Evolutionary conservation across 2,113 vertebrate species (phyloP).

Genomic region (Dolichallabes microphthalmus): DNA sequence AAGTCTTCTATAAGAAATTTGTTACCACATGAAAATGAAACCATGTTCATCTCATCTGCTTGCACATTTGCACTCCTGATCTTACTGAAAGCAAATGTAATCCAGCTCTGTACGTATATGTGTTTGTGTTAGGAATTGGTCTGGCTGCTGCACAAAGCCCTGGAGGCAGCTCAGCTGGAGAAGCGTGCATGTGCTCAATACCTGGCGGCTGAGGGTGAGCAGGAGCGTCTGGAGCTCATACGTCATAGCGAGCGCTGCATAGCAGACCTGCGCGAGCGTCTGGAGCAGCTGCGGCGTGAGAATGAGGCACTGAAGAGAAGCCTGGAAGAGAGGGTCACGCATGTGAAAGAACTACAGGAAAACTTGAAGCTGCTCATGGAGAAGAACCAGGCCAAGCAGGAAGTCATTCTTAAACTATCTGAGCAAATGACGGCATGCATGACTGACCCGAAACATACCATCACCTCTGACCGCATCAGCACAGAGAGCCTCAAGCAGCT

Average conservation of each 20-base stretch:
- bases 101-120: background rate
- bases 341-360: slow-evolving; percentile 76
- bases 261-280: slow-evolving; percentile 65
- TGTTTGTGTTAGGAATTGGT: slow-evolving; percentile 81
- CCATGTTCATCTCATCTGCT: background rate
- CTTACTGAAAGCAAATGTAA: background rate
- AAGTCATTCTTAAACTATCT: slow-evolving; percentile 85
- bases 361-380: slow-evolving; percentile 77
- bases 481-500: slow-evolving; percentile 66
- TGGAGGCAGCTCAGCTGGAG: slow-evolving; percentile 90
- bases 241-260: slow-evolving; percentile 84
- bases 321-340: slow-evolving; percentile 68
- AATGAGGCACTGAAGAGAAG: slow-evolving; percentile 66
- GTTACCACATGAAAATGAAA: background rate
- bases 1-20: background rate
- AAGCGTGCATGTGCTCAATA: slow-evolving; percentile 81
- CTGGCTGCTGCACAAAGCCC: slow-evolving; percentile 85
- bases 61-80: background rate
- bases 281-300: slow-evolving; percentile 72
- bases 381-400: slow-evolving; percentile 85
- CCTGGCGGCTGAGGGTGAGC: slow-evolving; percentile 74
- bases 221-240: slow-evolving; percentile 83
- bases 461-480: slow-evolving; percentile 20
- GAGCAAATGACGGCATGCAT: slow-evolving; percentile 74
- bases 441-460: slow-evolving; percentile 32